phyloP scores from a whole-genome alignment of 1,140 invertebrate species.

The Halesus radiatus region DNA sequence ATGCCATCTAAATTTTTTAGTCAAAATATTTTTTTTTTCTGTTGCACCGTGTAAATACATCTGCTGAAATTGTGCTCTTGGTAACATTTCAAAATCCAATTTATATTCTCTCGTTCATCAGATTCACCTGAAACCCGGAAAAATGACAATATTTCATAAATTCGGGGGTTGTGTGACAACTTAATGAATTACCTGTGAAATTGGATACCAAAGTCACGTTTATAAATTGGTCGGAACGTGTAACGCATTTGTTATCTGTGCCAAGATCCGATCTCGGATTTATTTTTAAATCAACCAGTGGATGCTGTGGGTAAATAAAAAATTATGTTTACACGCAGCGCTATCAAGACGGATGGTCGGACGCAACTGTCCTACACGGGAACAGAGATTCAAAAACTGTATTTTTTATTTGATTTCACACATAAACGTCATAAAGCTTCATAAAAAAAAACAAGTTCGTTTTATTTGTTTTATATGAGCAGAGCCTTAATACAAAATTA shows the following conservation, averaged over 20 bases:
- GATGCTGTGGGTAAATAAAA: slow-evolving; percentile 30
- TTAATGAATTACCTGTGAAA: slow-evolving; percentile 43
- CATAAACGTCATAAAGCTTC: too few species aligned
- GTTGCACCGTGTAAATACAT: too few species aligned
- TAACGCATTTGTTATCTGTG: slow-evolving; percentile 26
- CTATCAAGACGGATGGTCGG: slow-evolving; percentile 35
- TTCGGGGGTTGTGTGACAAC: slow-evolving; percentile 33
- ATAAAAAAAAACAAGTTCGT: too few species aligned
- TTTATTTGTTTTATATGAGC: too few species aligned
- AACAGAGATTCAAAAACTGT: not conserved
- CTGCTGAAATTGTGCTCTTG: too few species aligned
- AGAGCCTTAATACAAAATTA: too few species aligned
- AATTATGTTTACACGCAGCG: slow-evolving; percentile 30
- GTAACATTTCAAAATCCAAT: too few species aligned
- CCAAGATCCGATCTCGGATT: slow-evolving; percentile 6
- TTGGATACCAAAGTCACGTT: slow-evolving; percentile 37
- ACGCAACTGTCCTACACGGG: not conserved
- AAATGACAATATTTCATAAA: slow-evolving; percentile 27
- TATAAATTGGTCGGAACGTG: slow-evolving; percentile 34
- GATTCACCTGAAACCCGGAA: not conserved
- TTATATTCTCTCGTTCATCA: too few species aligned
- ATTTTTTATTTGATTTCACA: too few species aligned
- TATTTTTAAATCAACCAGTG: slow-evolving; percentile 29
- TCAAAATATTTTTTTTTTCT: too few species aligned
- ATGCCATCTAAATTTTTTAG: too few species aligned